phyloP scores from a whole-genome alignment of 2,113 vertebrate genomes.

The Tachycineta bicolor region DNA sequence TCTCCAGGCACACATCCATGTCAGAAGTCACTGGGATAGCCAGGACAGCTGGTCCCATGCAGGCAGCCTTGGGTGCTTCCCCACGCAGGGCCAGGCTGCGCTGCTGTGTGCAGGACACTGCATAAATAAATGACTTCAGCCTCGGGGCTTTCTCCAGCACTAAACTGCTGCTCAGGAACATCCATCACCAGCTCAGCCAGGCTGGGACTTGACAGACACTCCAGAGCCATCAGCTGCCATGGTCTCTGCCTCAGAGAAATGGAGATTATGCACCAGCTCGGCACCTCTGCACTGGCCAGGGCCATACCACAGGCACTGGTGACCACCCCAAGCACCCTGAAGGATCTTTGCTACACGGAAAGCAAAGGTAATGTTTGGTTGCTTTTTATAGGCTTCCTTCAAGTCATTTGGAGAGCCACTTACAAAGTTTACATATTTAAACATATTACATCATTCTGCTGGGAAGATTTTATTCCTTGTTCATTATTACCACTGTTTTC shows the following conservation, averaged over 20 bases:
- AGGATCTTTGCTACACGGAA: background rate
- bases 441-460: conserved; percentile 35
- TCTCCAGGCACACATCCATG: background rate
- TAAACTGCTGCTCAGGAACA: background rate
- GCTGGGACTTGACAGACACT: background rate
- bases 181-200: background rate
- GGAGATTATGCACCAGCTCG: background rate
- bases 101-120: background rate
- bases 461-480: background rate
- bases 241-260: background rate
- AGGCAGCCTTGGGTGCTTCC: background rate
- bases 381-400: background rate
- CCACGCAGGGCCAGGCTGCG: rapidly evolving
- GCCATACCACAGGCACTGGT: rapidly evolving
- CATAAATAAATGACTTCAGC: conserved; percentile 22
- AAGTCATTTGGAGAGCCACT: background rate
- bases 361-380: rapidly evolving
- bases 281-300: background rate
- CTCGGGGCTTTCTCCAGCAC: background rate
- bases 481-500: background rate
- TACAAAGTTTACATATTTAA: conserved; percentile 40
- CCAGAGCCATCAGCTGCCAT: background rate
- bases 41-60: background rate
- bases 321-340: rapidly evolving
- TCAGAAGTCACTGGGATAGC: background rate